Base-by-base conservation (phyloP, 2,797 vertebrate species). In the Chloroceryle inda region DNA sequence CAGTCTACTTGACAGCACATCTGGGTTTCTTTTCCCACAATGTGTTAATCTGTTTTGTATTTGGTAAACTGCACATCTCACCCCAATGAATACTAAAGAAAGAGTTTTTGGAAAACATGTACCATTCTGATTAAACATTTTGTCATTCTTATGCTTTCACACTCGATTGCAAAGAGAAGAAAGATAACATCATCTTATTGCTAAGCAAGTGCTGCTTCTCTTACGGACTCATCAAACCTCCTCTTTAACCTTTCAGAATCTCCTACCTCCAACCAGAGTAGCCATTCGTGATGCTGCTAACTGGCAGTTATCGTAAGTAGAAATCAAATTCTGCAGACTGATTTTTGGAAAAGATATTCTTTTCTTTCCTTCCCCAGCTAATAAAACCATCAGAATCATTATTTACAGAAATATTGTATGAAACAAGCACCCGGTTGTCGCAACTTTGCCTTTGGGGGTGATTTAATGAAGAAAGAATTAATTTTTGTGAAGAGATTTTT, bases 71-170 rank as follows among this genome's bases (percentile, higher is more conserved):
- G 62, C 63, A 84, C 5, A 11, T 63, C 58, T 88, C 69, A 40
- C n/a, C 45, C 61, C 68, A 45, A 17, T 72, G 69, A 91, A 72
- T 56, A 94, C 72, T 89, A 78, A 89, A 92, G 22, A 50, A 82
- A 53, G 79, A 83, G 73, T 72, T 33, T 72, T 13, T 42, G 62
- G 59, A 56, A 94, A 96, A 79, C 55, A 86, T 3, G 11, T 38
- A 90, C 55, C 21, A 49, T 87, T 87, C 59, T 71, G 63, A 73
- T 88, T 75, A 66, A 94, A 92, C 13, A 66, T 69, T 94, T 75
- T 93, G 78, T 77, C 87, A 90, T 63, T 88, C 40, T 14, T 19
- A 26, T 15, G 31, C 66, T 89, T 63, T 88, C 62, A 85, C 31
- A 21, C 29, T 86, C 62, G 37, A 23, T 3, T 55, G 58, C 62